Evolutionary conservation across 2,888 invertebrate genomes (phyloP).

Genomic region (Tenodera sinensis): DNA sequence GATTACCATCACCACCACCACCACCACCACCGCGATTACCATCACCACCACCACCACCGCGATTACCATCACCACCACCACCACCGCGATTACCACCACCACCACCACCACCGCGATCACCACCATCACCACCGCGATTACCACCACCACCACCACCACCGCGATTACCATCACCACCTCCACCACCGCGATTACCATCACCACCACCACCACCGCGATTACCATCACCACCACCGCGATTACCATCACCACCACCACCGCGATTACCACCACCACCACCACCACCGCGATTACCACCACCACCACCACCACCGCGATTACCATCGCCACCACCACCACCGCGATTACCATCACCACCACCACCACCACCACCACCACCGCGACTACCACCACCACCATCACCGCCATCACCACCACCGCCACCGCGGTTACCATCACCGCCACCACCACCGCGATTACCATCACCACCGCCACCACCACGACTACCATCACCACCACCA

Average conservation of each 20-base stretch:
- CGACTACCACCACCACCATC: too few species aligned
- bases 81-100: too few species aligned
- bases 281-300: conserved; percentile 9
- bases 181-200: neutral
- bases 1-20: neutral
- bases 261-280: neutral
- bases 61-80: too few species aligned
- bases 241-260: neutral
- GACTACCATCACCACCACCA: too few species aligned
- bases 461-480: too few species aligned
- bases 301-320: conserved; percentile 15
- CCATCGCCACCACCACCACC: conserved; percentile 2
- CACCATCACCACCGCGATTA: neutral
- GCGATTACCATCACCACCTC: too few species aligned
- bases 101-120: too few species aligned
- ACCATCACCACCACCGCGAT: neutral
- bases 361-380: too few species aligned
- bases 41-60: too few species aligned
- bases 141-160: conserved; percentile 2
- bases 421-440: too few species aligned
- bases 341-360: neutral
- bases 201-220: neutral
- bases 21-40: too few species aligned
- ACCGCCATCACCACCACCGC: neutral
- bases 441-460: too few species aligned